A percentile compares a stretch with the other conserved stretches of the same genome.
Evolutionary conservation across 2,113 vertebrate species (phyloP).

Genomic region (Tor tambroides): DNA sequence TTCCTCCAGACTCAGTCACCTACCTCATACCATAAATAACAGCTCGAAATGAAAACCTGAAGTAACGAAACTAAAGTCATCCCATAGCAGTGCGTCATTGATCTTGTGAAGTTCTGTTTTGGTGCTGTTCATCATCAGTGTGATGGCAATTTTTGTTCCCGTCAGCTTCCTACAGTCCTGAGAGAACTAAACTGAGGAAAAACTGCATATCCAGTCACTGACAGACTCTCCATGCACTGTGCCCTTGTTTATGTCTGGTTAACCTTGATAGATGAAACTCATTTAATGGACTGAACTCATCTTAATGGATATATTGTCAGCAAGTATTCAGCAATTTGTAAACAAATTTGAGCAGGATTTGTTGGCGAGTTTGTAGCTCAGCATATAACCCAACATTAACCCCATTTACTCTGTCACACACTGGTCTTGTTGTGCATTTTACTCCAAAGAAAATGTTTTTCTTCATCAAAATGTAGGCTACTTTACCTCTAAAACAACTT

Average conservation of each 20-base stretch:
- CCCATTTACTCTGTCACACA: neutral
- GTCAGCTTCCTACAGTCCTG: neutral
- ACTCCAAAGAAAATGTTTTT: neutral
- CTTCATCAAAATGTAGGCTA: neutral
- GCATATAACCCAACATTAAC: neutral
- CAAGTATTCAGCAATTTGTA: neutral
- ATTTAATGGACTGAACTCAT: neutral
- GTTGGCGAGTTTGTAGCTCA: neutral
- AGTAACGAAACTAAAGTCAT: neutral
- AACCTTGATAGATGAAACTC: neutral
- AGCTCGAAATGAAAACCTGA: neutral
- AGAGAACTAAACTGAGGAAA: neutral
- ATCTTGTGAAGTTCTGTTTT: neutral
- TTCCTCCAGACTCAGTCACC: neutral
- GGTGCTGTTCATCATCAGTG: neutral
- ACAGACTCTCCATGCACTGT: neutral
- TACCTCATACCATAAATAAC: neutral
- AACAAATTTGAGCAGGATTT: neutral
- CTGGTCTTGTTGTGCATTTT: neutral
- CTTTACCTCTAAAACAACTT: neutral
- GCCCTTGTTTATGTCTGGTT: conserved; percentile 9
- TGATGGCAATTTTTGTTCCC: neutral
- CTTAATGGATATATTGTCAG: neutral
- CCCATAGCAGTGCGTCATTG: neutral
- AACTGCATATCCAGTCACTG: neutral